Conservation (phyloP, 2,888 invertebrate genomes). For the Entomobrya multifasciata region DNA sequence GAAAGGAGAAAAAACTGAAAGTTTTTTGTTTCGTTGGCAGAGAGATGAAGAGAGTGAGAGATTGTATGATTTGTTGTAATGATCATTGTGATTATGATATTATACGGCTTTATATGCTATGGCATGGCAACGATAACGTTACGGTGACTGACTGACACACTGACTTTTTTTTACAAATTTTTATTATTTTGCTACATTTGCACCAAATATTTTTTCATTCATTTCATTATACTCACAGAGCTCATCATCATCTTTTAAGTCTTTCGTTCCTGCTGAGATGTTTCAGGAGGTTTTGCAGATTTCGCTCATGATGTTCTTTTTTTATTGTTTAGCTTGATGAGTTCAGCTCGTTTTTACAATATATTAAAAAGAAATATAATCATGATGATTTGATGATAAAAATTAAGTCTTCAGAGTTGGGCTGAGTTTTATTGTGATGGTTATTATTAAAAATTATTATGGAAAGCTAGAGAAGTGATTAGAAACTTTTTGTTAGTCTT, state of each 20-base stretch:
- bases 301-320: conserved; percentile 15
- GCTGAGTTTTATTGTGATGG: conserved; percentile 36
- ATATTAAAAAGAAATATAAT: conserved; percentile 4
- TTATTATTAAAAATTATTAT: conserved; percentile 30
- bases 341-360: not conserved
- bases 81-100: not conserved
- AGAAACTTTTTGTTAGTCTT: conserved; percentile 32
- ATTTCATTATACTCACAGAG: not conserved
- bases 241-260: not conserved
- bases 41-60: not conserved
- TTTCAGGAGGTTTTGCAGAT: conserved; percentile 4
- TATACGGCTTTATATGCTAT: not conserved
- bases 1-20: conserved; percentile 49
- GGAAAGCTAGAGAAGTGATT: conserved; percentile 45
- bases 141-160: conserved; percentile 31
- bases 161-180: conserved; percentile 7
- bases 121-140: conserved; percentile 6
- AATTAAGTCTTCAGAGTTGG: conserved; percentile 2
- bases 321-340: conserved; percentile 1
- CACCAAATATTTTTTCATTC: conserved; percentile 8
- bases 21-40: conserved; percentile 31
- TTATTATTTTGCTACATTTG: not conserved
- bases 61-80: conserved; percentile 15
- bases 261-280: conserved; percentile 18
- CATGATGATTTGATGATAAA: not conserved